Conservation (phyloP, 1,140 invertebrate species). For the Drusus annulatus region DNA sequence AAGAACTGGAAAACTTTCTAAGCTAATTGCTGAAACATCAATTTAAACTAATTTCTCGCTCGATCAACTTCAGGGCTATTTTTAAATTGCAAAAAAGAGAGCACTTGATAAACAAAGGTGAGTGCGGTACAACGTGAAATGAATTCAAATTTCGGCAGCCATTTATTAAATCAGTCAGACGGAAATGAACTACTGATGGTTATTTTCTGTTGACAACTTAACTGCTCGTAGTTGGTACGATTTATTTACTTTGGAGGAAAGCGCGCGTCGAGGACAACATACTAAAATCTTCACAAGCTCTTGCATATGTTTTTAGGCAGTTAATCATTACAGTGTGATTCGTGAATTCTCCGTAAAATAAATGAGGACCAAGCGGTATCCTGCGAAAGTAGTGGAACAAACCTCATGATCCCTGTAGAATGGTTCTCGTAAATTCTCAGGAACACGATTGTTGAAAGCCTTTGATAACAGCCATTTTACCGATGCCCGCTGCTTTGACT, state of each 20-base stretch:
- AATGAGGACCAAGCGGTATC: background rate
- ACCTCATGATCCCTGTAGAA: slow-evolving; percentile 97
- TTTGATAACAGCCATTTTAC: slow-evolving; percentile 98
- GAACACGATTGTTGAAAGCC: slow-evolving; percentile 96
- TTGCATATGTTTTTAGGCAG: background rate
- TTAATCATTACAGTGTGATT: background rate
- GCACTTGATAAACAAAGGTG: background rate
- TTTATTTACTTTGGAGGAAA: background rate
- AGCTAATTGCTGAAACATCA: too few relatives aligned
- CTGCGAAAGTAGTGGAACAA: slow-evolving; percentile 58
- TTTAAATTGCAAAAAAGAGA: too few relatives aligned
- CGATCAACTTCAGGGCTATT: too few relatives aligned
- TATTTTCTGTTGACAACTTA: too few relatives aligned
- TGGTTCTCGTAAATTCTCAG: slow-evolving; percentile 93
- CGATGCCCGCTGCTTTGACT: slow-evolving; percentile 97
- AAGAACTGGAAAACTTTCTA: slow-evolving; percentile 8
- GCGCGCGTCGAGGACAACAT: background rate
- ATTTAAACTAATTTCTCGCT: too few relatives aligned
- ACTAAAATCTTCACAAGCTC: background rate
- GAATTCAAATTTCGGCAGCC: background rate
- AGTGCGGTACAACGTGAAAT: background rate
- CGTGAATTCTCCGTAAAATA: slow-evolving; percentile 28
- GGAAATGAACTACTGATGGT: too few relatives aligned
- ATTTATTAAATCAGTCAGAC: too few relatives aligned
- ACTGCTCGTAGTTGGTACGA: too few relatives aligned